Base-by-base conservation (phyloP, 2,113 vertebrate genomes). In the Montifringilla adamsi region DNA sequence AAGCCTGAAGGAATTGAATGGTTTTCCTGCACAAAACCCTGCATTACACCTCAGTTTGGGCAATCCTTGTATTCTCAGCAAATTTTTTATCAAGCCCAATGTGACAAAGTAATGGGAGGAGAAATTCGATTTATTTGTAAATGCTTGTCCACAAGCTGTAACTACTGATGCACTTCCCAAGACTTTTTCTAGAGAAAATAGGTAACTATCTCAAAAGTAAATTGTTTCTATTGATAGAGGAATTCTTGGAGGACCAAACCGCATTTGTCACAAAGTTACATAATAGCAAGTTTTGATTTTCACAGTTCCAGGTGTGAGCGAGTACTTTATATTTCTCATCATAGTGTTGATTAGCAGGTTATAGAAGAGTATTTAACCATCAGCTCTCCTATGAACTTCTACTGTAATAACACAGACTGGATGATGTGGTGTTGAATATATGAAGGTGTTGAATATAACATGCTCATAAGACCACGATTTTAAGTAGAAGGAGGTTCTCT, bases 261-360 rank as follows among this genome's bases (percentile, higher is more conserved):
- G 19, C 17, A 43, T 83, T 58, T 70, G 5, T 30, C 23, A 62
- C 20, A 16, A 92, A 92, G 37, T 52, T 62, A 18, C 7, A 14
- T 20, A 69, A 50, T 9, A 60, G 18, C 1, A 56, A 76, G 2
- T 59, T 63, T 58, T 67, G 15, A 72, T 76, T 84, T 87, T 72
- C 37, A 84, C 31, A 13, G 7, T 84, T 47, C 8, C 23, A 39
- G 6, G 9, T 76, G 4, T 56, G 27, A 75, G 10, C 22, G 15
- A 46, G 12, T 23, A 53, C 6, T 7, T 79, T 41, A 15, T 56
- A 37, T 72, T 67, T 87, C 13, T 66, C 17, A 39, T 3, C 3
- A 28, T 13, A 35, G 3, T 18, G 15, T 72, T 19, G 3, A 53
- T 47, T 15, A 44, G 3, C 1, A 3, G 7, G 11, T 4, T 72